Base-by-base conservation (phyloP, 2,888 invertebrate genomes). In the Megalurothrips usitatus region DNA sequence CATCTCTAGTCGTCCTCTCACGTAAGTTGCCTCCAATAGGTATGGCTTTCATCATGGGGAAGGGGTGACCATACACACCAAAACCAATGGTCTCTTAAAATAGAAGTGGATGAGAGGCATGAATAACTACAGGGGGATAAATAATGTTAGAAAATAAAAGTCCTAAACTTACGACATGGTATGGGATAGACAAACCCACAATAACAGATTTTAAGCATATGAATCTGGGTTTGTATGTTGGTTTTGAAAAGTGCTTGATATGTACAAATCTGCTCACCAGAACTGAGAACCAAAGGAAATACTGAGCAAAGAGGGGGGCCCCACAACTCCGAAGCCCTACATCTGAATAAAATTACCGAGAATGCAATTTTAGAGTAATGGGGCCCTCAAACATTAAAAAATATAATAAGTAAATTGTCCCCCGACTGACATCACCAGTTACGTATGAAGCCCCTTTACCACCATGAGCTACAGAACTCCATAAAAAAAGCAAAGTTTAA, bases 201-300 rank as follows among this genome's bases (percentile, higher is more conserved):
- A 23, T 89, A 34, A 88, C 87, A 17, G 90, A 90, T 83, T 89
- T 88, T 48, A 89, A 84, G 83, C 89, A 89, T 90, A 89, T 63
- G 87, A 85, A 82, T 88, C 86, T 19, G 87, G n/a, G 87, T 79
- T 88, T 87, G 84, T 87, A 90, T 14, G 89, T 88, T n/a, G 90
- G 90, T 82, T 87, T 87, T 28, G 86, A 85, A 19, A 86, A 87
- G 82, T 85, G 85, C 84, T 89, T 0, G 90, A 90, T 26, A 89
- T 86, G 84, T 90, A 91, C 58, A 91, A 85, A 85, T 91, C 90
- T 11, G 89, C 88, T 91, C 90, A 0, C 91, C 91, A 79, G 83
- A 83, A 79, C 88, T 88, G 82, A 2, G 10, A 80, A 78, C 75
- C 49, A 80, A 26, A 12, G 19, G 14, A 19, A 49, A 58, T 80